These are phyloP conservation scores for Entomobrya proxima DNA, from an alignment of 2,888 invertebrate genomes.

Conservation along the genomic window DNA sequence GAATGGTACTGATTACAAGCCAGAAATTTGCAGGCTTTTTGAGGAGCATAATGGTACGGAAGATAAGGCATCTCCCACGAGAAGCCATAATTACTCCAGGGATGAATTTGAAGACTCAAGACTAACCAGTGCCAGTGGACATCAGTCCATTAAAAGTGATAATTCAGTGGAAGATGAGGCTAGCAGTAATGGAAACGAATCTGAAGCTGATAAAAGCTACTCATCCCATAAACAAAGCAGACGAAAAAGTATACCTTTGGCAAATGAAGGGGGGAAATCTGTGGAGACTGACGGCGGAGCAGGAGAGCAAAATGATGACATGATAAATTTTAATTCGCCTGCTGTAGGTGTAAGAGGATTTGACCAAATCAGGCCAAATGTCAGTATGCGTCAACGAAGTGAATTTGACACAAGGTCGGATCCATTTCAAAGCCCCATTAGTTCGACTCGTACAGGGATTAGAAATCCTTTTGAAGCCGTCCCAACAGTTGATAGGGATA, in stretches of 20 bases:
- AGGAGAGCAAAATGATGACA: not conserved
- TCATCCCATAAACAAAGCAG: not conserved
- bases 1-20: constrained; percentile 39
- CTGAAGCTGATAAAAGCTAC: not conserved
- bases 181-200: not conserved
- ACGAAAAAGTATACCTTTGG: not conserved
- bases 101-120: constrained; percentile 63
- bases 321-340: constrained; percentile 52
- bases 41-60: constrained; percentile 44
- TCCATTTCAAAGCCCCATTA: constrained; percentile 53
- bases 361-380: constrained; percentile 26
- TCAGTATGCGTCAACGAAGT: constrained; percentile 36
- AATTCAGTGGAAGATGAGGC: constrained; percentile 14
- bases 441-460: not conserved
- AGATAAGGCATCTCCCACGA: constrained; percentile 24
- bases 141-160: constrained; percentile 29
- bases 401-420: constrained; percentile 4
- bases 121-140: constrained; percentile 55
- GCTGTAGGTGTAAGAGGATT: not conserved
- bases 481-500: not conserved
- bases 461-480: not conserved
- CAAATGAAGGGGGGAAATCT: not conserved
- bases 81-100: constrained; percentile 57
- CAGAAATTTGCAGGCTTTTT: constrained; percentile 44
- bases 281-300: not conserved